These are phyloP conservation scores for Geococcyx californianus DNA, from an alignment of 2,113 vertebrate species.

Conservation along the genomic window DNA sequence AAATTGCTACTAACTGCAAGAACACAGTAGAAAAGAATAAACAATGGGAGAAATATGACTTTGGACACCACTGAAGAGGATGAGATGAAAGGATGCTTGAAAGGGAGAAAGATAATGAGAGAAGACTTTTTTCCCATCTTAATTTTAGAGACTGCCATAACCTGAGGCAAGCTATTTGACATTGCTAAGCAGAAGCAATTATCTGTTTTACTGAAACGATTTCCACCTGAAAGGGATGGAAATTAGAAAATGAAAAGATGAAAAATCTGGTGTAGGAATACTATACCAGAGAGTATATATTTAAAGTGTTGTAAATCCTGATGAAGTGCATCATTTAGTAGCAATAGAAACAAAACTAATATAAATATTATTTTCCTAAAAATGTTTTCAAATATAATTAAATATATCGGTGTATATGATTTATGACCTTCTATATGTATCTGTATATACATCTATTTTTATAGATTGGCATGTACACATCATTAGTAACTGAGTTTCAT, in stretches of 20 bases:
- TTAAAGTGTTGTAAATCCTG: slow-evolving; percentile 25
- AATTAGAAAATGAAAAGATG: slow-evolving; percentile 62
- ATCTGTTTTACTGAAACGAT: slow-evolving; percentile 55
- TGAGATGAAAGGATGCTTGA: slow-evolving; percentile 4
- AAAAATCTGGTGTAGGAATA: background rate
- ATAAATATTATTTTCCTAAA: background rate
- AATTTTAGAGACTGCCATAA: slow-evolving; percentile 60
- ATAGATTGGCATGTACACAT: background rate
- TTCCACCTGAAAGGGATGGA: slow-evolving; percentile 64
- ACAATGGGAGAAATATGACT: background rate
- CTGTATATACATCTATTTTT: background rate
- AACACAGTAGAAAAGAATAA: background rate
- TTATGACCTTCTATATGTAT: background rate
- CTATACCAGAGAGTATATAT: background rate
- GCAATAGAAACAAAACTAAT: background rate
- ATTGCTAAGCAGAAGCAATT: slow-evolving; percentile 71
- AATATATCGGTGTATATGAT: background rate
- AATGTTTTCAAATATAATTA: background rate
- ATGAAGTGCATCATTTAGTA: background rate
- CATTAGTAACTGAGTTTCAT: background rate
- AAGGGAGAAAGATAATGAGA: slow-evolving; percentile 9
- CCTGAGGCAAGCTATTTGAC: slow-evolving; percentile 59
- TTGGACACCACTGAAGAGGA: background rate
- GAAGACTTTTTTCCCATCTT: slow-evolving; percentile 51
- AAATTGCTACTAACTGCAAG: background rate